A percentile compares a stretch with the other conserved stretches of the same genome.
phyloP scores from a whole-genome alignment of 2,113 vertebrate genomes.

The Hippocampus zosterae region DNA sequence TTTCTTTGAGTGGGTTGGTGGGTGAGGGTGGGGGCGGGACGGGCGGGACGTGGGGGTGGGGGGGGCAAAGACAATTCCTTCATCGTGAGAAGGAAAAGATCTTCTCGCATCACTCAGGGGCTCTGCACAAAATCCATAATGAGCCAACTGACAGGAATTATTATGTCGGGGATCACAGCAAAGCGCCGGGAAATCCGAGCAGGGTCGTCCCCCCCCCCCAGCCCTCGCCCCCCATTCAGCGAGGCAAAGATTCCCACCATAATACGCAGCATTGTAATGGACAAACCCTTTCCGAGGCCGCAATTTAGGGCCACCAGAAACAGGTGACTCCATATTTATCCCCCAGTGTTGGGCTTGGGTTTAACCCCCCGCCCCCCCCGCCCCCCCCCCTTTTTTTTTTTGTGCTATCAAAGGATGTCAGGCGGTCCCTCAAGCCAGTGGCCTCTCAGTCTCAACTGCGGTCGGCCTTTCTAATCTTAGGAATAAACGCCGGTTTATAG shows the following conservation, averaged over 20 bases:
- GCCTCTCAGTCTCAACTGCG: slow-evolving; percentile 46
- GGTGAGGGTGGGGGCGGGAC: slow-evolving; percentile 43
- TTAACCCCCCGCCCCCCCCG: slow-evolving; percentile 73
- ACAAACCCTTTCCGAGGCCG: slow-evolving; percentile 67
- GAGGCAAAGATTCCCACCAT: slow-evolving; percentile 81
- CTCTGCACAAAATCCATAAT: slow-evolving; percentile 85
- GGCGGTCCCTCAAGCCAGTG: slow-evolving; percentile 51
- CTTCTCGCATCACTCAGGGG: slow-evolving; percentile 84
- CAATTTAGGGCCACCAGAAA: slow-evolving; percentile 73
- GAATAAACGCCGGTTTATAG: slow-evolving; percentile 69
- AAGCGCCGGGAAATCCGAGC: slow-evolving; percentile 81
- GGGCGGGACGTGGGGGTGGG: slow-evolving; percentile 55
- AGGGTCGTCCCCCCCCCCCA: slow-evolving; percentile 29
- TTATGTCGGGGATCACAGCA: slow-evolving; percentile 80
- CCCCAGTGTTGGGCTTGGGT: slow-evolving; percentile 58
- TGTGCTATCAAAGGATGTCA: slow-evolving; percentile 72
- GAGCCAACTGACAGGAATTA: slow-evolving; percentile 85
- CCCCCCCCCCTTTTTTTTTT: slow-evolving; percentile 50
- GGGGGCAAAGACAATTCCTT: slow-evolving; percentile 73
- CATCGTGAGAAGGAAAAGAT: slow-evolving; percentile 63
- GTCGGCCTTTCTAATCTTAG: slow-evolving; percentile 49
- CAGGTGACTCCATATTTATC: slow-evolving; percentile 72
- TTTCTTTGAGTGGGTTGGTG: background rate
- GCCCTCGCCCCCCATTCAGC: slow-evolving; percentile 61
- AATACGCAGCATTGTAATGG: slow-evolving; percentile 78